Conservation (phyloP, 92 coral and sea anemone species). For the Galaxea fascicularis region DNA sequence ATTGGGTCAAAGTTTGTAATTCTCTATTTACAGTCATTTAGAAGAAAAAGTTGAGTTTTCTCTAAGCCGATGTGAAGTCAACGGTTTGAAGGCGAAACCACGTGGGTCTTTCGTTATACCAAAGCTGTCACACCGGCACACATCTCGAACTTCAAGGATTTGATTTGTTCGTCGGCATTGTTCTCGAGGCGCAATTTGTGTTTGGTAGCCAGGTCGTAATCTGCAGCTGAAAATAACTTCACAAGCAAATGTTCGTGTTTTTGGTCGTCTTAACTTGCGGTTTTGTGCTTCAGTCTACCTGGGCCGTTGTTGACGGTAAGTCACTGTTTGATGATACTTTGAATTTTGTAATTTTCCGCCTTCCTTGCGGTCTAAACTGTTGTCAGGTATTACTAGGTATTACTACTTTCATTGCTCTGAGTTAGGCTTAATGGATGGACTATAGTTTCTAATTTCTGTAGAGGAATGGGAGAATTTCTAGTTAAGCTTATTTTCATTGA, state of each 20-base stretch:
- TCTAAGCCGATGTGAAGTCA: slow-evolving; percentile 14
- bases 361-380: neutral
- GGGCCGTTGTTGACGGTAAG: slow-evolving; percentile 10
- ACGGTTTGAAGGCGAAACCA: neutral
- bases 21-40: neutral
- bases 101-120: neutral
- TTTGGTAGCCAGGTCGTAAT: neutral
- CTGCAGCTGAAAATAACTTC: neutral
- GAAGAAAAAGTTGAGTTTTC: neutral
- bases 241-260: slow-evolving; percentile 29
- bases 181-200: neutral
- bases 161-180: neutral
- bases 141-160: neutral
- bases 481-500: neutral
- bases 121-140: neutral
- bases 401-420: too few species aligned
- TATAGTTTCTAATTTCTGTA: too few species aligned
- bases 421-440: too few species aligned
- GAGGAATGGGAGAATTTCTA: too few species aligned
- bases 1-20: neutral
- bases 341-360: neutral
- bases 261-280: slow-evolving; percentile 7
- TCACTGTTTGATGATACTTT: neutral
- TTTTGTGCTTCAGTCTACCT: neutral
- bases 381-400: too few species aligned